phyloP scores from a whole-genome alignment of 2,113 vertebrate genomes.

The Heptranchias perlo region DNA sequence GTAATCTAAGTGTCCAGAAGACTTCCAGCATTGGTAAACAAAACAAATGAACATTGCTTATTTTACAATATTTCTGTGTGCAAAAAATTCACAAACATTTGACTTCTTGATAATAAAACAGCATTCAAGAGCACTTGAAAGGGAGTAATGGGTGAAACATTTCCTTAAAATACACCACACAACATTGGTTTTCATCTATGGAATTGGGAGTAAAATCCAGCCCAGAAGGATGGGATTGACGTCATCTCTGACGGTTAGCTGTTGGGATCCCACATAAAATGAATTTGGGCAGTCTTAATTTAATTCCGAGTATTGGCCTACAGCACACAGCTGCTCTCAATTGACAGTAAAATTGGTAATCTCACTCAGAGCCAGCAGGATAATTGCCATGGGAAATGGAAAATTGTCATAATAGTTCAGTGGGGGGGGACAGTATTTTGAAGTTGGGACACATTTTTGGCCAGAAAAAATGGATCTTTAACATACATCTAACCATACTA shows the following conservation, averaged over 20 bases:
- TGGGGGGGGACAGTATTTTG: not conserved
- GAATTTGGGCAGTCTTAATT: not conserved
- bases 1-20: not conserved
- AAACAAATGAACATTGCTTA: not conserved
- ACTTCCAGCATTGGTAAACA: not conserved
- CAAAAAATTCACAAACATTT: not conserved
- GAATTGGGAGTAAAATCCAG: not conserved
- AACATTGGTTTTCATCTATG: not conserved
- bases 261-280: not conserved
- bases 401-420: not conserved
- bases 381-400: not conserved
- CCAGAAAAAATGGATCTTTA: too few species aligned
- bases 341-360: not conserved
- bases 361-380: not conserved
- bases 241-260: not conserved
- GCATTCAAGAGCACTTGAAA: not conserved
- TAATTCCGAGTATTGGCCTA: not conserved
- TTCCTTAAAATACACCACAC: not conserved
- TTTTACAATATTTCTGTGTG: not conserved
- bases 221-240: not conserved
- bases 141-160: not conserved
- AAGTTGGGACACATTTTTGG: not conserved
- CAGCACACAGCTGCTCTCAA: not conserved
- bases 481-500: not conserved
- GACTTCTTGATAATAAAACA: not conserved